Evolutionary conservation across 2,113 vertebrate species (phyloP).

Genomic region (Oreochromis niloticus): DNA sequence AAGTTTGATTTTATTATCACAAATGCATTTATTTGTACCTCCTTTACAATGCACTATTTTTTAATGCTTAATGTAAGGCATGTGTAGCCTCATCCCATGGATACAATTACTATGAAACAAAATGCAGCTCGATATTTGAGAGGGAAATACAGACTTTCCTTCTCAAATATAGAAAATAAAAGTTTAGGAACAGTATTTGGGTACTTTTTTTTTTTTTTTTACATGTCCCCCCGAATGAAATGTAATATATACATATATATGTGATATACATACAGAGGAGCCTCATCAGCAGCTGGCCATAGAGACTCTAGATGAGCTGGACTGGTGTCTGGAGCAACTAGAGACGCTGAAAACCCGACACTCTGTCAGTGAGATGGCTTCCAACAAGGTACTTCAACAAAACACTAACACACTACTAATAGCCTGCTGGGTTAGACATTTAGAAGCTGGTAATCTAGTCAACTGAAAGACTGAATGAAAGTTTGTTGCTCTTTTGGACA

Average conservation of each 20-base stretch:
- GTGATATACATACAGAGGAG: conserved; percentile 75
- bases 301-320: conserved; percentile 90
- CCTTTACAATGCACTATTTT: neutral
- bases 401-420: neutral
- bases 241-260: neutral
- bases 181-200: neutral
- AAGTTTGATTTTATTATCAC: neutral
- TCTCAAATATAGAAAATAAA: neutral
- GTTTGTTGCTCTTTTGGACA: neutral
- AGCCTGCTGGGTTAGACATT: neutral
- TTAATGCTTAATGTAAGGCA: neutral
- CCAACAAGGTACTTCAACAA: conserved; percentile 71
- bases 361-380: conserved; percentile 82
- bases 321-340: conserved; percentile 95
- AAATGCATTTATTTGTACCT: neutral
- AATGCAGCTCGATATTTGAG: neutral
- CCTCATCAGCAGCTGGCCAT: conserved; percentile 80
- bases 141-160: neutral
- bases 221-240: neutral
- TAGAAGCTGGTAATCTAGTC: neutral
- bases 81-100: neutral
- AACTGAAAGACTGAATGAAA: neutral
- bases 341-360: conserved; percentile 88
- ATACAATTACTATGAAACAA: neutral
- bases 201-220: neutral